phyloP scores from a whole-genome alignment of 2,797 vertebrate species.

The Buphagus erythrorhynchus region DNA sequence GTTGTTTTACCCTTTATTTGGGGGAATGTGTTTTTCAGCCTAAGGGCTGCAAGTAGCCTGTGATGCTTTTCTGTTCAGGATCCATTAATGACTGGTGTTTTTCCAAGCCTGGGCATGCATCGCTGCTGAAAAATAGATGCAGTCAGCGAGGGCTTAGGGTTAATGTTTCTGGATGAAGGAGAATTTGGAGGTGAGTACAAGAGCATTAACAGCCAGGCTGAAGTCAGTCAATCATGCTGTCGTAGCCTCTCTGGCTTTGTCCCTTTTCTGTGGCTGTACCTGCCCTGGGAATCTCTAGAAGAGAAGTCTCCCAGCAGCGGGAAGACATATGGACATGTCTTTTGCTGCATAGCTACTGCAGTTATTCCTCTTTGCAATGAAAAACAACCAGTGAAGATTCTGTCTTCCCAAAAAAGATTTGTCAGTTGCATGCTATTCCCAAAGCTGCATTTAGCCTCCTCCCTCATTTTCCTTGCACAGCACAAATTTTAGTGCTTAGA shows the following conservation, averaged over 20 bases:
- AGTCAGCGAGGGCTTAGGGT: not conserved
- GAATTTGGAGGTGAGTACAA: constrained; percentile 16
- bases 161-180: constrained; percentile 17
- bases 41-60: not conserved
- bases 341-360: not conserved
- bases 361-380: not conserved
- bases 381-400: not conserved
- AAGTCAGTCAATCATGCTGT: not conserved
- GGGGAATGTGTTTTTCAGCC: constrained; percentile 2
- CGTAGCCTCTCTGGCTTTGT: not conserved
- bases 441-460: not conserved
- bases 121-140: not conserved
- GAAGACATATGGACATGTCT: not conserved
- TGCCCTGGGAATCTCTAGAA: not conserved
- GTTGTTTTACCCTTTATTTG: constrained; percentile 38
- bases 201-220: not conserved
- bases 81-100: not conserved
- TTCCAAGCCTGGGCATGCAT: not conserved
- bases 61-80: not conserved
- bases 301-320: not conserved
- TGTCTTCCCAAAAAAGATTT: not conserved
- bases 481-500: not conserved
- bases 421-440: not conserved
- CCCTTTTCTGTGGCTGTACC: not conserved
- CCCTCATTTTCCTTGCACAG: not conserved